A percentile compares a stretch with the other conserved stretches of the same genome.
Conservation (phyloP, 2,888 invertebrate species). For the Deladenus siricidicola region DNA sequence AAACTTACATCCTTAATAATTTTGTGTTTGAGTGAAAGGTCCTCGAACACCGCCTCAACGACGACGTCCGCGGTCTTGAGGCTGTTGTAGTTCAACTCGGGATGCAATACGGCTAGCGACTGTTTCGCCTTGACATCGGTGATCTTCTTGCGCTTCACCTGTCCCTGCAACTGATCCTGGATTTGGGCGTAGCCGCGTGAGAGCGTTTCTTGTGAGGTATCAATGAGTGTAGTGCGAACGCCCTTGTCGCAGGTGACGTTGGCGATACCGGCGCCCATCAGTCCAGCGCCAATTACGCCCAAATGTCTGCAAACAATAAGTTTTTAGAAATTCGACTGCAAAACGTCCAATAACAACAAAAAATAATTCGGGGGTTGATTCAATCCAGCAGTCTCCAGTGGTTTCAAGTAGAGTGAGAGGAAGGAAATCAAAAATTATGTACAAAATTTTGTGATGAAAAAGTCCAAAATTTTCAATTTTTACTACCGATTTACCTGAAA, state of each 20-base stretch:
- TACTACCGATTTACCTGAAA: no score
- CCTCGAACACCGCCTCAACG: conserved; percentile 97
- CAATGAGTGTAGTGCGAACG: conserved; percentile 64
- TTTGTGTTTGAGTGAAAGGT: conserved; percentile 85
- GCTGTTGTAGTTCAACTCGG: conserved; percentile 72
- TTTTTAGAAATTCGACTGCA: no score
- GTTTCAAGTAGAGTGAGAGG: no score
- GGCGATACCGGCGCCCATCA: conserved; percentile 97
- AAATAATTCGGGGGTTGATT: no score
- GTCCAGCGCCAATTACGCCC: conserved; percentile 53
- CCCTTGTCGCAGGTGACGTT: conserved; percentile 94
- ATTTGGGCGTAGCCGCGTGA: conserved; percentile 83
- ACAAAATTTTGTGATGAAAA: no score
- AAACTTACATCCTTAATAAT: conserved; percentile 79
- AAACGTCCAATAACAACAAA: no score
- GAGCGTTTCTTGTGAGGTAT: conserved; percentile 73
- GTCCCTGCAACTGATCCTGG: conserved; percentile 70
- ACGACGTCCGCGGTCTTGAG: conserved; percentile 83
- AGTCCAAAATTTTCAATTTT: no score
- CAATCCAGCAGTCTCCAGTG: no score
- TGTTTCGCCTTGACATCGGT: conserved; percentile 53
- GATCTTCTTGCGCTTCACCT: conserved; percentile 75
- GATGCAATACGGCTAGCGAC: conserved; percentile 68
- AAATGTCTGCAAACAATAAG: conserved; percentile 33
- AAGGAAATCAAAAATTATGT: no score